phyloP scores from a whole-genome alignment of 2,888 invertebrate genomes.

The Melipona bicolor region DNA sequence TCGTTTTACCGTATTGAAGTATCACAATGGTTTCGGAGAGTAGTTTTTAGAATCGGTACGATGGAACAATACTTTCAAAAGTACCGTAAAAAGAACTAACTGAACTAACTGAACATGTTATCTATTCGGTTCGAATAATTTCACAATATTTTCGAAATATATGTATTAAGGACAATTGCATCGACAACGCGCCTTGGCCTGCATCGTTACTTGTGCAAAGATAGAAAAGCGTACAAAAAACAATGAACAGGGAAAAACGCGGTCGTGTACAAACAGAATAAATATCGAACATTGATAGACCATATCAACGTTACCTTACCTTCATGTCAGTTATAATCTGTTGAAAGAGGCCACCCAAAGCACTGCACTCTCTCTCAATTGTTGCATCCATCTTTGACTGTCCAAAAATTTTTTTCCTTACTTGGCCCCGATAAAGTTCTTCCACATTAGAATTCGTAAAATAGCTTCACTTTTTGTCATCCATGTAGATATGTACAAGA shows the following conservation, averaged over 20 bases:
- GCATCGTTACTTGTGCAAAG: constrained; percentile 56
- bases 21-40: constrained; percentile 43
- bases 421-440: constrained; percentile 50
- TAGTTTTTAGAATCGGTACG: constrained; percentile 32
- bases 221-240: constrained; percentile 45
- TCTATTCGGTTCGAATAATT: constrained; percentile 10
- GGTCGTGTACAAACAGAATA: not conserved
- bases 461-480: constrained; percentile 62
- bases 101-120: not conserved
- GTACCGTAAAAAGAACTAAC: not conserved
- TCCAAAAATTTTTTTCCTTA: constrained; percentile 31
- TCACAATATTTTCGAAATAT: constrained; percentile 39
- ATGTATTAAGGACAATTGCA: constrained; percentile 8
- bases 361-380: constrained; percentile 93
- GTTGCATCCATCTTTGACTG: constrained; percentile 88
- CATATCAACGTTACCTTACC: constrained; percentile 85
- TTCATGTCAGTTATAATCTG: constrained; percentile 98
- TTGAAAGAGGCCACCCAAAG: constrained; percentile 96
- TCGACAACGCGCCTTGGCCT: constrained; percentile 49
- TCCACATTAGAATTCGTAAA: constrained; percentile 33
- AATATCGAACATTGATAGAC: not conserved
- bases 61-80: constrained; percentile 15
- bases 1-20: constrained; percentile 43
- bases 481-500: constrained; percentile 30
- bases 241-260: constrained; percentile 46